Base-by-base conservation (phyloP, 1,140 invertebrate species). In the Calliopsis andreniformis region DNA sequence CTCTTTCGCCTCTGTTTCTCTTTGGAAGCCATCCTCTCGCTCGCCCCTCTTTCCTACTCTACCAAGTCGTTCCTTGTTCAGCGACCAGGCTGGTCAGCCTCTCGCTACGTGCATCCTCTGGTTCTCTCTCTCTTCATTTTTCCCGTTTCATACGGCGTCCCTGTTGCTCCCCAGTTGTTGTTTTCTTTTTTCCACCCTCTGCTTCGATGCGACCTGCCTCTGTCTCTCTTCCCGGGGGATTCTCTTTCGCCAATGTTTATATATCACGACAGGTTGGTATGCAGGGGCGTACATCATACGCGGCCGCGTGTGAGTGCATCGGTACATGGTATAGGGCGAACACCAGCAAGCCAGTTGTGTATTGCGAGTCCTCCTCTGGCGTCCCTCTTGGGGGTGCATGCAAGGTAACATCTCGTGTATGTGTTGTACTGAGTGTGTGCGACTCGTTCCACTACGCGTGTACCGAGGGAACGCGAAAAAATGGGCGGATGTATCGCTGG, bases 401-500 rank as follows among this genome's bases (percentile, higher is more conserved):
- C 63, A 23, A 61, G 64, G 32, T 59, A 68, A 61, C 66, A 61
- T 42, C 42, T 18, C n/a, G 55, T 67, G 53, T 62, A 71, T 58
- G 58, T 45, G 39, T 30, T 39, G 43, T 6, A 30, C 5, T 45
- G 23, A 51, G 45, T 45, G 39, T 55, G 68, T 58, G 59, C 68
- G 66, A 20, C 66, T 63, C 66, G 47, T 56, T 75, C 67, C 64
- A 64, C 35, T 68, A 76, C 42, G 66, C 77, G 71, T 76, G 70
- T 75, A 61, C 53, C 76, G 32, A 45, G 58, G 43, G 72, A 83
- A 83, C 47, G 63, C 71, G 64, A 82, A 84, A 84, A 84, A 84
- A 83, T 83, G 73, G 83, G 78, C 66, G 83, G 82, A 84, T 80
- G 73, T 84, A 83, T 84, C 83, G 83, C 47, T 45, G 35, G 30